A percentile compares a stretch with the other conserved stretches of the same genome.
phyloP scores from a whole-genome alignment of 2,113 vertebrate genomes.

The Zapus hudsonius region DNA sequence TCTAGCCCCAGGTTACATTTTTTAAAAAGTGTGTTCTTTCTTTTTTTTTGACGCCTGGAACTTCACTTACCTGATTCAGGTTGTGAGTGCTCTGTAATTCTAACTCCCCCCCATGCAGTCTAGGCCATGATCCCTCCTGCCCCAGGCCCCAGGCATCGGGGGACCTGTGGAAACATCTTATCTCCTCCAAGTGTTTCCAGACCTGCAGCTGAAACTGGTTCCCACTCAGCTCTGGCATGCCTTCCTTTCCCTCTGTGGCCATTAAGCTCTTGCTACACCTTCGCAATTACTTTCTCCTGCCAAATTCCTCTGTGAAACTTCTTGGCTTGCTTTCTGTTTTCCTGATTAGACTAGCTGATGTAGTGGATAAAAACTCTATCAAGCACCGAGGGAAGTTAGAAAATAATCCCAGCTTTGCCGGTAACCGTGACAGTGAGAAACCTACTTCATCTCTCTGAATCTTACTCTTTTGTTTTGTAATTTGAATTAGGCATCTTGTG shows the following conservation, averaged over 20 bases:
- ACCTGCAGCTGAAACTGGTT: background rate
- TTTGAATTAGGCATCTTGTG: background rate
- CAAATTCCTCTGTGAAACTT: constrained; percentile 1
- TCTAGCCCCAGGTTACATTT: no score
- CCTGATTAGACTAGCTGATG: background rate
- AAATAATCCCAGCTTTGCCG: background rate
- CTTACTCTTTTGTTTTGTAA: background rate
- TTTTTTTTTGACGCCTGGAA: no score
- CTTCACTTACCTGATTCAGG: no score
- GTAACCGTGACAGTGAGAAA: background rate
- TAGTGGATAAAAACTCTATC: background rate
- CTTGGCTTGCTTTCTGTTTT: constrained; percentile 2
- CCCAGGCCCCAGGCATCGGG: background rate
- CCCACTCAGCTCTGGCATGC: background rate
- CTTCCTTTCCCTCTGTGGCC: background rate
- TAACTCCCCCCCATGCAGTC: background rate
- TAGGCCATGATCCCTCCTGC: rapidly evolving
- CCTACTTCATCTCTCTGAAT: background rate
- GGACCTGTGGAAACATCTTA: background rate
- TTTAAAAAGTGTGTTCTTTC: no score
- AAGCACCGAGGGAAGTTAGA: background rate
- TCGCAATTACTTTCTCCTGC: background rate
- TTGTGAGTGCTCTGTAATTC: background rate
- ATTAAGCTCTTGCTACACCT: constrained; percentile 7
- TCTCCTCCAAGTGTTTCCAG: background rate